phyloP scores from a whole-genome alignment of 2,113 vertebrate genomes.

The Guaruba guarouba region DNA sequence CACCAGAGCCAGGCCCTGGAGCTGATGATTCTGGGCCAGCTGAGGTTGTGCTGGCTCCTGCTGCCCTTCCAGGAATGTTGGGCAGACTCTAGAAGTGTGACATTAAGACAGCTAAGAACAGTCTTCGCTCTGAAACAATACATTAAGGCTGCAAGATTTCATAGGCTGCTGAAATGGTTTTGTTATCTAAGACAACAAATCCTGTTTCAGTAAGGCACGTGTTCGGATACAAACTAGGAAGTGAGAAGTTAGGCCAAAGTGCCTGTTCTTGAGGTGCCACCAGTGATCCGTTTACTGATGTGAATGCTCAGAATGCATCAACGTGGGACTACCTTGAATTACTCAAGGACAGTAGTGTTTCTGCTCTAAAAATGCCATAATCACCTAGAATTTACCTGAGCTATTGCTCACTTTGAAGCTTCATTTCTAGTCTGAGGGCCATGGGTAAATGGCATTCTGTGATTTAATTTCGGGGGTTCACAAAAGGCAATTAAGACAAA shows the following conservation, averaged over 20 bases:
- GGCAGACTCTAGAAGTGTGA: not conserved
- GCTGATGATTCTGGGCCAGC: not conserved
- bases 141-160: not conserved
- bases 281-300: not conserved
- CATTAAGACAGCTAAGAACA: not conserved
- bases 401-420: not conserved
- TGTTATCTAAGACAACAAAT: not conserved
- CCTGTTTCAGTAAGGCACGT: not conserved
- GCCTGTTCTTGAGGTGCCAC: not conserved
- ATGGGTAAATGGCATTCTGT: not conserved
- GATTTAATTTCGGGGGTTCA: not conserved
- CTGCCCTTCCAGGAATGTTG: not conserved
- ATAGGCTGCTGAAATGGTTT: not conserved
- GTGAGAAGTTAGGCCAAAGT: not conserved
- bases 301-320: accelerated
- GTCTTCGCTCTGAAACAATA: not conserved
- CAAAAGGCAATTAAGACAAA: not conserved
- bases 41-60: not conserved
- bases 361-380: not conserved
- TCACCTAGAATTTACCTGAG: not conserved
- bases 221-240: not conserved
- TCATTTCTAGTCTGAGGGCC: not conserved
- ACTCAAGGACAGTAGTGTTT: not conserved
- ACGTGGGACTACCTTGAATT: not conserved
- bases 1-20: not conserved